Base-by-base conservation (phyloP, 1,140 invertebrate genomes). In the Caenorhabditis tropicalis region DNA sequence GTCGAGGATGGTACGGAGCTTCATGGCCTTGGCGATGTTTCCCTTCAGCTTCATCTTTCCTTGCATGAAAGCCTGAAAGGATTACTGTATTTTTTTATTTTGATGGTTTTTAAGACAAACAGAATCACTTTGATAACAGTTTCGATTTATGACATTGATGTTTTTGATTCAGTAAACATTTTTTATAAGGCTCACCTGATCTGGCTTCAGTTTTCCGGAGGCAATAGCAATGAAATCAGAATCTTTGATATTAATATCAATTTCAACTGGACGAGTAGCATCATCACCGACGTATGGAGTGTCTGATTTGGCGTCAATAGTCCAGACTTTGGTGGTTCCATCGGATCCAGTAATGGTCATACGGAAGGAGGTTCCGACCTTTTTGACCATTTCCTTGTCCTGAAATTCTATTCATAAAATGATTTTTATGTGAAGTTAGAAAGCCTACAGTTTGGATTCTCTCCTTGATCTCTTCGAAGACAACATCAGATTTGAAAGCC, bases 11-110 rank as follows among this genome's bases (percentile, higher is more conserved):
- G 97, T 95, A 65, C 95, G 95, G 39, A 98, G 92, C 91, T 97
- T 98, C 95, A 98, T 95, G 4, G 96, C 96, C 12, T 98, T 92
- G 0, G 95, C 96, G 95, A 98, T 97, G 90, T 98, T 98, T 53
- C 97, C 97, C 91, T 96, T 95, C 79, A 97, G 94, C 92, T 97
- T 97, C 21, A 98, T 94, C 92, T 98, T 98, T 24, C 96, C 96
- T 92, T 98, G 96, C 94, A 98, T 98, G 92, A 98, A 99, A 9
- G 97, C 97, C 92, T 83, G 21, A n/a, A 83, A 53, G n/a, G 49
- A 31, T 98, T 16, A n/a, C 7, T 27, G 10, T 27, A 10, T 43
- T 43, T 5, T 6, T 58, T 56, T 56, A 5, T n/a, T 56, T n/a
- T 33, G 7, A 19, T 3, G n/a, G 48, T 51, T 46, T 46, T 21